phyloP scores from a whole-genome alignment of 2,797 vertebrate species.

The Myotis findleyi region DNA sequence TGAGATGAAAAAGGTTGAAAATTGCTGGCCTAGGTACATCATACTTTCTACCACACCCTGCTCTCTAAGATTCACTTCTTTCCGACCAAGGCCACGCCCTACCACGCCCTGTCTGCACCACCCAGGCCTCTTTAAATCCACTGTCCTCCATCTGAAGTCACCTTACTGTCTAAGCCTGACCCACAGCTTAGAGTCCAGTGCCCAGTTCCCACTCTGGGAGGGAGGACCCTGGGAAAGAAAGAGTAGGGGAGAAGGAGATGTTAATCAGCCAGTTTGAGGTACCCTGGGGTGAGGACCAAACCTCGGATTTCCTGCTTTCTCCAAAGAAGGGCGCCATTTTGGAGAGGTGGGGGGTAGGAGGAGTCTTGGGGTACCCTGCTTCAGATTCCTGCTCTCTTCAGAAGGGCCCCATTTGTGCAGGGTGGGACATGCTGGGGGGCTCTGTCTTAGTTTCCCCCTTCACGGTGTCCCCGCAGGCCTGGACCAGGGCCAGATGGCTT shows the following conservation, averaged over 20 bases:
- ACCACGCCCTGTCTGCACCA: not conserved
- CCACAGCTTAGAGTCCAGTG: slow-evolving; percentile 25
- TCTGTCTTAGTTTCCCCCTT: not conserved
- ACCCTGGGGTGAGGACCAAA: not conserved
- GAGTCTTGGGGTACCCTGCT: not conserved
- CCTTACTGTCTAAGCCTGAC: slow-evolving; percentile 31
- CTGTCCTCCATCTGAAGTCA: not conserved
- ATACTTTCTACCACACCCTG: not conserved
- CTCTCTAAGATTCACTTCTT: too few relatives aligned
- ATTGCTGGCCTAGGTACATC: not conserved
- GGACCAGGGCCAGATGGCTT: slow-evolving; percentile 96
- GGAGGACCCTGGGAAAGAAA: not conserved
- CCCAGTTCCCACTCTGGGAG: not conserved
- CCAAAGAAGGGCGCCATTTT: not conserved
- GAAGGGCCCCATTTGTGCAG: not conserved
- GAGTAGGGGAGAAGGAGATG: not conserved
- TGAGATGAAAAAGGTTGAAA: not conserved
- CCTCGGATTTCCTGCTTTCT: slow-evolving; percentile 23
- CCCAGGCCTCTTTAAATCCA: not conserved
- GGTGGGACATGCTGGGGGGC: not conserved
- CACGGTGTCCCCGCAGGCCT: slow-evolving; percentile 87
- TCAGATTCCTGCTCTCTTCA: not conserved
- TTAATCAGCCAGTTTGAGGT: slow-evolving; percentile 43
- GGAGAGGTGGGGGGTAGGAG: not conserved
- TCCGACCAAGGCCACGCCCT: not conserved